These are phyloP conservation scores for Thalpophila matura DNA, from an alignment of 2,888 invertebrate species.

Conservation along the genomic window DNA sequence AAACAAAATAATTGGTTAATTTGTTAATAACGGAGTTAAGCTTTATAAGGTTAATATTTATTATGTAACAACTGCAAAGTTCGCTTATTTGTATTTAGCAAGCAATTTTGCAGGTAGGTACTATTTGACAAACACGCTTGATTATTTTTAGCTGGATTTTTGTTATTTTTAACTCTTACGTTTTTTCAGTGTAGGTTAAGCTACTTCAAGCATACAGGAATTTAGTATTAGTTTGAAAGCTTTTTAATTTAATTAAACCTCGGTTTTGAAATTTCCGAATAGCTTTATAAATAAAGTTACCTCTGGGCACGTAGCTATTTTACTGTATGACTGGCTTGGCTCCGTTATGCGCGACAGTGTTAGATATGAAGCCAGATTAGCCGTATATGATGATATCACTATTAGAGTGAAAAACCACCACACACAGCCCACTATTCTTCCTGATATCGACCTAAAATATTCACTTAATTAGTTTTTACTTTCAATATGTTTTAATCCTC, in stretches of 20 bases:
- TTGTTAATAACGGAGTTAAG: too few relatives aligned
- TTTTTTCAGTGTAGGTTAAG: too few relatives aligned
- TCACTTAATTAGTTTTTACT: constrained; percentile 2
- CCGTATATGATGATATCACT: constrained; percentile 98
- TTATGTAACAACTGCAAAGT: too few relatives aligned
- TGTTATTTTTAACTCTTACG: too few relatives aligned
- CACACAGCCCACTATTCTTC: constrained; percentile 98
- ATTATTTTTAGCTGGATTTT: too few relatives aligned
- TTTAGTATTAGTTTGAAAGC: constrained; percentile 3
- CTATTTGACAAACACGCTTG: too few relatives aligned
- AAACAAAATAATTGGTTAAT: too few relatives aligned
- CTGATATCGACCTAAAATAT: constrained; percentile 93
- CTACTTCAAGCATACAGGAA: too few relatives aligned
- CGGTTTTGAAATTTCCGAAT: neutral
- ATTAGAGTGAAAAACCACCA: constrained; percentile 99
- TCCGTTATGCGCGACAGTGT: constrained; percentile 98
- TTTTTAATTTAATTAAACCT: neutral
- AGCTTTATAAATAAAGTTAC: constrained; percentile 62
- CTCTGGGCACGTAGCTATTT: constrained; percentile 80
- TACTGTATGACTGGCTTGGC: constrained; percentile 92
- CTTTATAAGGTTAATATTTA: too few relatives aligned
- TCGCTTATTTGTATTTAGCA: too few relatives aligned
- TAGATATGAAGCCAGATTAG: constrained; percentile 98
- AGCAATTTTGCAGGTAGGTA: too few relatives aligned
- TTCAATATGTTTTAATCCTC: neutral